Percentiles rank a stretch among this genome's conserved stretches.
phyloP scores from a whole-genome alignment of 2,797 vertebrate species.

The Silurus aristotelis region DNA sequence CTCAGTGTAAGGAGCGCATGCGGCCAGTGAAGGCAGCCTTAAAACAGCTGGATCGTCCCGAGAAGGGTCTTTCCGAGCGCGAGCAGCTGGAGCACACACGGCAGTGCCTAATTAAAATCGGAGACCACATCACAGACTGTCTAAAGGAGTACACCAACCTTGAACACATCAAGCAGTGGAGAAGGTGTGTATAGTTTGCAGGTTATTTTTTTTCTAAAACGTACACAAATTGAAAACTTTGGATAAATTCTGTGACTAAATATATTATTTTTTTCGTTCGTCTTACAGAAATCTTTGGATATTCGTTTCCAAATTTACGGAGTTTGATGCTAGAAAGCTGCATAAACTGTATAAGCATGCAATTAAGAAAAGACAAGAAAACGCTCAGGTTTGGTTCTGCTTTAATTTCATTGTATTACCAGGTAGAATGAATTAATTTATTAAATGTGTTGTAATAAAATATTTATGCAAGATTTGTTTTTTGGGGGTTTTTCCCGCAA shows the following conservation, averaged over 20 bases:
- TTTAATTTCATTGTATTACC: background rate
- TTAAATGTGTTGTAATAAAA: background rate
- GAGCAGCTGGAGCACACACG: slow-evolving; percentile 96
- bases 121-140: slow-evolving; percentile 98
- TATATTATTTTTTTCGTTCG: no score
- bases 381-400: slow-evolving; percentile 80
- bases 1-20: slow-evolving; percentile 97
- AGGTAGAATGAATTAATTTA: background rate
- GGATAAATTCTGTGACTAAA: background rate
- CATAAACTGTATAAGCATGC: slow-evolving; percentile 98
- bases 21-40: slow-evolving; percentile 95
- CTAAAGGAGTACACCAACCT: slow-evolving; percentile 95
- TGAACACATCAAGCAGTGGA: slow-evolving; percentile 96
- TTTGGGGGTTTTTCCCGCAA: background rate
- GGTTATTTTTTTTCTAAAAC: background rate
- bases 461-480: background rate
- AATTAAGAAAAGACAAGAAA: slow-evolving; percentile 97
- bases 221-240: background rate
- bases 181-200: slow-evolving; percentile 82
- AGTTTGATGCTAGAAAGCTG: slow-evolving; percentile 97
- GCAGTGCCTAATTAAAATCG: slow-evolving; percentile 97
- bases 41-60: slow-evolving; percentile 95
- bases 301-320: slow-evolving; percentile 99
- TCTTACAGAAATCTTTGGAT: slow-evolving; percentile 93
- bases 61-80: slow-evolving; percentile 96